phyloP scores from a whole-genome alignment of 2,797 vertebrate genomes.

The Chloroceryle amazona region DNA sequence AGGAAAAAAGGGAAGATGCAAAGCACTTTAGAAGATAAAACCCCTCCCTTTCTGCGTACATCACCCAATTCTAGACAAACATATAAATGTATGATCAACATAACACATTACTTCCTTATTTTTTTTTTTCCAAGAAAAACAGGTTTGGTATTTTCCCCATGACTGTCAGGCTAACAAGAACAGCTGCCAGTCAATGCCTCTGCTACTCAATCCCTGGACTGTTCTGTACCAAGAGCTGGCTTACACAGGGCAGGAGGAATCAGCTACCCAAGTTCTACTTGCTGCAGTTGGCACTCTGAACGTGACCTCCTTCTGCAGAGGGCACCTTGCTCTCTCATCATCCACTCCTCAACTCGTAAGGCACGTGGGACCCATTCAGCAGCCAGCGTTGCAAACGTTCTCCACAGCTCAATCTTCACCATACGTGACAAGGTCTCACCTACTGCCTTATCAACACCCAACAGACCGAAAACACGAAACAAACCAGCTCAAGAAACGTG shows the following conservation, averaged over 20 bases:
- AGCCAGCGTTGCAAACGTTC: neutral
- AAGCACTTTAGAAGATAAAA: neutral
- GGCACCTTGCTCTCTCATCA: neutral
- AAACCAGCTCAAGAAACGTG: neutral
- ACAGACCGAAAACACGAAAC: neutral
- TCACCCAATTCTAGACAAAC: neutral
- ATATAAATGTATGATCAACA: neutral
- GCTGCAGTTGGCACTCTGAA: neutral
- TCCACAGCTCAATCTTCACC: neutral
- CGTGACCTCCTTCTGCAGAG: neutral
- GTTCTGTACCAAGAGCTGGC: neutral
- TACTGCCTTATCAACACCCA: neutral
- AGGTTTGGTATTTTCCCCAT: neutral
- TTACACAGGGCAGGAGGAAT: neutral
- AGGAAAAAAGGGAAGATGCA: neutral
- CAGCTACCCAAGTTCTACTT: neutral
- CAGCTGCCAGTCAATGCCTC: neutral
- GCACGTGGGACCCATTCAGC: accelerated
- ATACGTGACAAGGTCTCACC: neutral
- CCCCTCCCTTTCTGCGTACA: neutral
- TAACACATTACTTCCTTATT: neutral
- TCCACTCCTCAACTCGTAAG: neutral
- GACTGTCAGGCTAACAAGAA: neutral
- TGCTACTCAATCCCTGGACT: neutral
- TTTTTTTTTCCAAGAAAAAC: neutral